Base-by-base conservation (phyloP, 2,113 vertebrate species). In the Eudorcas thomsonii region DNA sequence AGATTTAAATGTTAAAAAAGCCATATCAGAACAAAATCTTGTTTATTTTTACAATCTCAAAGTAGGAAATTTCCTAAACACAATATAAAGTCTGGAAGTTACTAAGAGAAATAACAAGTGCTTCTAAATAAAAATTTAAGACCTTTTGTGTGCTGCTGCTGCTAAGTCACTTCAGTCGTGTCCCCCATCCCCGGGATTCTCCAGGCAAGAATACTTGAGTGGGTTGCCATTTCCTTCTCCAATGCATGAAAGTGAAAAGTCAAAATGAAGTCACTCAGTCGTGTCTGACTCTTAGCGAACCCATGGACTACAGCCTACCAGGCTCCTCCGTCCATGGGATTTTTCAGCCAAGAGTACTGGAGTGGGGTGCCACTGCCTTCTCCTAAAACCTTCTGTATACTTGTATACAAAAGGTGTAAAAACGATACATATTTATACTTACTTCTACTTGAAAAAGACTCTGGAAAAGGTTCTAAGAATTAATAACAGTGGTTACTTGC, bases 1-100 rank as follows among this genome's bases (percentile, higher is more conserved):
- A 83, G 64, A 92, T 94, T 77, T 92, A 92, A 86, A 67, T 90
- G 28, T 77, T 92, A 74, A 89, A 94, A 88, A 89, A 83, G 23
- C 26, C 19, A 19, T 14, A 88, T 59, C 33, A 77, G 62, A 91
- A 94, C 81, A 96, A 83, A 91, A 91, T 88, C 74, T 83, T 94
- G 55, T 23, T 30, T 78, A 89, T 85, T 96, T 96, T 94, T 89
- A 89, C 14, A 71, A 39, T 48, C 50, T 96, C 83, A 55, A 89
- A 84, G n/a, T 81, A 85, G 59, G 81, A 94, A 78, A 78, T 87
- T 95, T 93, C 94, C 52, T 84, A 80, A 93, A 36, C 33, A 91
- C 55, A 52, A 74, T 52, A 50, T 67, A 91, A 67, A 95, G 60
- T 11, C 8, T 50, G 67, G 30, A 94, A 94, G 59, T 85, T 30